Evolutionary conservation across 2,888 invertebrate genomes (phyloP), one percentile per base, ranked within the genome.

Genomic region (Tipula vernalis): DNA sequence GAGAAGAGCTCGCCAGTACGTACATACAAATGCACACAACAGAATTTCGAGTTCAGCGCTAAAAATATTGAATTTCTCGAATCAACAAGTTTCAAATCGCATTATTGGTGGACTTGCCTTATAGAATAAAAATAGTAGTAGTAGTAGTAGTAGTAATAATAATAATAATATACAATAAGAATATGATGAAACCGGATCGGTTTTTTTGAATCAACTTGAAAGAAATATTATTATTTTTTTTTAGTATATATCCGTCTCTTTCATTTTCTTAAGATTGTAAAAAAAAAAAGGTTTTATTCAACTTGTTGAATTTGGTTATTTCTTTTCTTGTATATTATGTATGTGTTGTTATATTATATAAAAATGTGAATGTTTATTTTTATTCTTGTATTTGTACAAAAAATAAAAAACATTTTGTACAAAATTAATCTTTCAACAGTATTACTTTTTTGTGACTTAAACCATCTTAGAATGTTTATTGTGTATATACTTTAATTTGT

Each of bases 41-140:
- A 41, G 39, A 84, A 84, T 84, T 84, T 39, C 84, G 84, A 84
- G 84, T 84, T 84, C 84, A 84, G 84, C 39, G 84, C 41, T 84
- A 85, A 85, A 85, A 85, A 85, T 42, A 85, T 85, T 85, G 85
- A 42, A 85, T 85, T 85, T 85, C 85, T 85, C 85, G 42, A 85
- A 85, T 85, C 85, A 85, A 85, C 85, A 85, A 85, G 41, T 85
- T 85, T 85, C 85, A 85, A 85, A 85, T 85, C 85, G 18, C 85
- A 85, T 85, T 85, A 85, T 85, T 42, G 85, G 71, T 71, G 71
- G 42, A 85, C 42, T n/a, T 85, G 85, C 12, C 18, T 85, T 85
- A 42, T 42, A 42, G 18, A 42, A 28, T 15, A 85, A 39, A 85
- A 39, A 85, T 57, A 71, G 10, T 71, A 71, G 10, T 71, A 71